A percentile compares a stretch with the other conserved stretches of the same genome.
phyloP scores from a whole-genome alignment of 2,888 invertebrate species.

The Gasteruption jaculator region DNA sequence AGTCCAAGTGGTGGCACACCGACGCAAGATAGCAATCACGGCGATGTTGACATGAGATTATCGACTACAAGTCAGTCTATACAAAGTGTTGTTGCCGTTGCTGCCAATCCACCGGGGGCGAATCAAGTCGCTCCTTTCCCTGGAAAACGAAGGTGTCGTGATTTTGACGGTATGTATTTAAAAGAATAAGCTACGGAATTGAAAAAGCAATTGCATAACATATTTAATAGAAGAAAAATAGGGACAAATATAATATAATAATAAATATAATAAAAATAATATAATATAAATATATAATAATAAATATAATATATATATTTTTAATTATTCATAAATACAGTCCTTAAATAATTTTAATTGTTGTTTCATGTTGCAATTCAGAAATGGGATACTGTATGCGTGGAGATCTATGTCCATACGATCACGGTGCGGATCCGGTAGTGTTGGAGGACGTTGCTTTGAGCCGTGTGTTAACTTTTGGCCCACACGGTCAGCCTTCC shows the following conservation, averaged over 20 bases:
- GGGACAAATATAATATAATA: too few relatives aligned
- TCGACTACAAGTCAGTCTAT: slow-evolving; percentile 55
- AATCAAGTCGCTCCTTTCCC: slow-evolving; percentile 41
- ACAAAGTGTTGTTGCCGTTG: slow-evolving; percentile 54
- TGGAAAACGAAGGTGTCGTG: slow-evolving; percentile 71
- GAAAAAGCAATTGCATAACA: neutral
- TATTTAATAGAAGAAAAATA: neutral
- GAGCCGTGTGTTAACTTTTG: slow-evolving; percentile 56
- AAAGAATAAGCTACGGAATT: neutral
- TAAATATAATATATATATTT: too few relatives aligned
- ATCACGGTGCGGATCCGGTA: slow-evolving; percentile 95
- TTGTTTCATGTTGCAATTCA: slow-evolving; percentile 32
- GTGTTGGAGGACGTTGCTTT: slow-evolving; percentile 82
- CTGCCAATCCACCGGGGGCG: slow-evolving; percentile 38
- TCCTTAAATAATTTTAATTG: too few relatives aligned
- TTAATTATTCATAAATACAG: too few relatives aligned
- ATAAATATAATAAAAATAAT: too few relatives aligned
- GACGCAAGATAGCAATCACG: slow-evolving; percentile 59
- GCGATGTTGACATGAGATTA: slow-evolving; percentile 56
- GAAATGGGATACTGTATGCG: slow-evolving; percentile 95
- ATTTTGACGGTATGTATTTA: slow-evolving; percentile 75
- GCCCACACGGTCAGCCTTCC: slow-evolving; percentile 51
- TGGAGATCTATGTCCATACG: slow-evolving; percentile 94
- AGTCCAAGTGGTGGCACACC: slow-evolving; percentile 54
- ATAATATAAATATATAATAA: too few relatives aligned